Percentiles rank a stretch among this genome's conserved stretches.
phyloP scores from a whole-genome alignment of 2,888 invertebrate species.

The Leucoptera coffeella region DNA sequence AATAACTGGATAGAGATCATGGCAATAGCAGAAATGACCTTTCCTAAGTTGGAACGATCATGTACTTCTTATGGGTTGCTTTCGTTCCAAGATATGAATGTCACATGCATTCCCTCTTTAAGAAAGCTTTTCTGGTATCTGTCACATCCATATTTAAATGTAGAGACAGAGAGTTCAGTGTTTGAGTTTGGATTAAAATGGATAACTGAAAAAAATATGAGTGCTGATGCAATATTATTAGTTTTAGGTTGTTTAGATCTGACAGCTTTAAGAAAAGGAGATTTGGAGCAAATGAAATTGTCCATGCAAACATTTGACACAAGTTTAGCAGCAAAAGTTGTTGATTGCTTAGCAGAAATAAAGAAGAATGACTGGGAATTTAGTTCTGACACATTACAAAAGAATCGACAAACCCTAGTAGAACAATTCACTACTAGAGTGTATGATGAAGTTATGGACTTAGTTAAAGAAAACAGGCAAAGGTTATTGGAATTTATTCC shows the following conservation, averaged over 20 bases:
- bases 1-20: conserved; percentile 26
- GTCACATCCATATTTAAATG: conserved; percentile 27
- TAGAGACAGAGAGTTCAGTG: conserved; percentile 19
- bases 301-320: conserved; percentile 14
- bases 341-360: conserved; percentile 18
- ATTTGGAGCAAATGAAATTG: conserved; percentile 16
- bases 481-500: conserved; percentile 16
- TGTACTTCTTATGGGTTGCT: conserved; percentile 22
- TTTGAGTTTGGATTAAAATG: conserved; percentile 34
- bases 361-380: conserved; percentile 10
- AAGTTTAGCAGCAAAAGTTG: conserved; percentile 20
- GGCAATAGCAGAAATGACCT: conserved; percentile 24
- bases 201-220: conserved; percentile 16
- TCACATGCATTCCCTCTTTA: conserved; percentile 18
- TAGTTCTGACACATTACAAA: conserved; percentile 9
- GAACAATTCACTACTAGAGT: conserved; percentile 21
- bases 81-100: conserved; percentile 23
- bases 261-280: conserved; percentile 12
- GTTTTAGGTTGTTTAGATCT: conserved; percentile 28
- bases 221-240: conserved; percentile 23
- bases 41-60: conserved; percentile 15
- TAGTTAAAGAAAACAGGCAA: conserved; percentile 15
- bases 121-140: conserved; percentile 31
- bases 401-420: conserved; percentile 12
- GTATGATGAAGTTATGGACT: conserved; percentile 18